phyloP scores from a whole-genome alignment of 1,140 invertebrate species.

The Drosophila melanica region DNA sequence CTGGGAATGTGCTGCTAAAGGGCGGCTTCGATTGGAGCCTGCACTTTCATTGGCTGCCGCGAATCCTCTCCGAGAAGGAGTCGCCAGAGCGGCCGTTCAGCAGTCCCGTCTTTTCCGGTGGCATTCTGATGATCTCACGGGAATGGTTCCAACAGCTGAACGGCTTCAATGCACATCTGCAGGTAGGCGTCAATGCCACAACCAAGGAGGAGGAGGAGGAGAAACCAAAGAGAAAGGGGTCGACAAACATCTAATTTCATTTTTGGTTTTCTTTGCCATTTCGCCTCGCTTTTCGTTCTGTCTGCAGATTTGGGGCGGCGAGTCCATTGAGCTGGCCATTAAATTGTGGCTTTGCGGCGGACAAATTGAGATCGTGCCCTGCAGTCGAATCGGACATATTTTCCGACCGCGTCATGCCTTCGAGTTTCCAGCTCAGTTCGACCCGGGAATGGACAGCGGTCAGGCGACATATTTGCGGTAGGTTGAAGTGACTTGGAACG shows the following conservation, averaged over 20 bases:
- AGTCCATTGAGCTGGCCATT: constrained; percentile 98
- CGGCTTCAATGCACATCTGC: constrained; percentile 90
- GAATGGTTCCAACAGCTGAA: constrained; percentile 92
- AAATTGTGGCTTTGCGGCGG: constrained; percentile 92
- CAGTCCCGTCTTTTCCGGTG: constrained; percentile 92
- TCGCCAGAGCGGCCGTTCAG: constrained; percentile 53
- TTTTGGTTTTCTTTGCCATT: not conserved
- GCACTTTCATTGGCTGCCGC: constrained; percentile 97
- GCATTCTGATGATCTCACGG: constrained; percentile 90
- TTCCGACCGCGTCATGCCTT: constrained; percentile 91
- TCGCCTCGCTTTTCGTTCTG: constrained; percentile 2
- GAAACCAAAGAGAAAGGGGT: not conserved
- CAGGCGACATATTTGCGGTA: constrained; percentile 77
- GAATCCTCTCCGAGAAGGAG: constrained; percentile 46
- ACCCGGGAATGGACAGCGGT: constrained; percentile 43
- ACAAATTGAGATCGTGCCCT: constrained; percentile 90
- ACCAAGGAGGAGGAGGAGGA: not conserved
- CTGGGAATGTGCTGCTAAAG: constrained; percentile 89
- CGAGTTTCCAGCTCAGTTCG: constrained; percentile 87
- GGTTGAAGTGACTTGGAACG: constrained; percentile 35
- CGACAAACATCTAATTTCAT: constrained; percentile 15
- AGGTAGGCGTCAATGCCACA: constrained; percentile 55
- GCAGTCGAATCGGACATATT: constrained; percentile 93
- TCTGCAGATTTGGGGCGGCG: constrained; percentile 96
- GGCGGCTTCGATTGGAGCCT: constrained; percentile 97